These are phyloP conservation scores for Branchellion lobata DNA, from an alignment of 2,888 invertebrate genomes.

Conservation along the genomic window DNA sequence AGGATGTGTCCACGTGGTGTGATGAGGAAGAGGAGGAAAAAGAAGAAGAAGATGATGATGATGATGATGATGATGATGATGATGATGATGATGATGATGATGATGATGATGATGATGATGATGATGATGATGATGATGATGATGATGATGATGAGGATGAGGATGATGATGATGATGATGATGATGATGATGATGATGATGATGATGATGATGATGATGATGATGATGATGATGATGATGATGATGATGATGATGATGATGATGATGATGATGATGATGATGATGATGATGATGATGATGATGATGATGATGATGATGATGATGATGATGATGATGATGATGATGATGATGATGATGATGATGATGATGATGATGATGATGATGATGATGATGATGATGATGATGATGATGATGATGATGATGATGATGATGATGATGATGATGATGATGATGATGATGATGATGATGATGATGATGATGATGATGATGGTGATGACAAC, in stretches of 20 bases:
- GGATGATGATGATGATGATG: not conserved
- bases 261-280: slow-evolving; percentile 9
- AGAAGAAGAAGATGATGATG: slow-evolving; percentile 17
- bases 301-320: slow-evolving; percentile 26
- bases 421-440: slow-evolving; percentile 31
- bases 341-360: slow-evolving; percentile 10
- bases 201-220: slow-evolving; percentile 27
- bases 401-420: slow-evolving; percentile 16
- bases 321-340: slow-evolving; percentile 26
- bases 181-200: slow-evolving; percentile 1
- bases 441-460: slow-evolving; percentile 24
- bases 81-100: slow-evolving; percentile 18
- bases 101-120: slow-evolving; percentile 26
- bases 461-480: slow-evolving; percentile 27
- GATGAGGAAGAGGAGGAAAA: not conserved
- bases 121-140: slow-evolving; percentile 28
- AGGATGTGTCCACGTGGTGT: not conserved
- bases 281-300: slow-evolving; percentile 21
- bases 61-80: slow-evolving; percentile 9
- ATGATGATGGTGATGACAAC: slow-evolving; percentile 19
- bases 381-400: not conserved
- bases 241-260: slow-evolving; percentile 23
- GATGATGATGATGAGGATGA: not conserved
- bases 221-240: not conserved
- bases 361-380: slow-evolving; percentile 6